Evolutionary conservation across 2,888 invertebrate genomes (phyloP).

Genomic region (Chalcis sispes): DNA sequence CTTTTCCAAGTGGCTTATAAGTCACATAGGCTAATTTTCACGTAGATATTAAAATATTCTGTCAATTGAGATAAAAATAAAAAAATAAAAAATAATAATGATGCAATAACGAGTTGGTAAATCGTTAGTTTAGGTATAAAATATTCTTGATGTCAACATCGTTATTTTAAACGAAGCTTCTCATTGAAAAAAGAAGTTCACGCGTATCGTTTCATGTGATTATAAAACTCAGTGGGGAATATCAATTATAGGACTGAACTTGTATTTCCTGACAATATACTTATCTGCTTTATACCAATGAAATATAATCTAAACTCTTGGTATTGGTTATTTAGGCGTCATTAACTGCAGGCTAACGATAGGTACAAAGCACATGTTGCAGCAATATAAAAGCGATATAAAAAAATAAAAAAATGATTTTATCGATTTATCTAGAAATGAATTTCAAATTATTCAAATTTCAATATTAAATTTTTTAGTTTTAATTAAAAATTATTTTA

Average conservation of each 20-base stretch:
- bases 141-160: conserved; percentile 36
- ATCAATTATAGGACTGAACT: conserved; percentile 44
- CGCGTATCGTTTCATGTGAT: neutral
- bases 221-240: conserved; percentile 24
- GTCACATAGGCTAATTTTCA: conserved; percentile 32
- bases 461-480: neutral
- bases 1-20: conserved; percentile 14
- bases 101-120: conserved; percentile 38
- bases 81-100: conserved; percentile 3
- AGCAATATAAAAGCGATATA: conserved; percentile 40
- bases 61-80: conserved; percentile 41
- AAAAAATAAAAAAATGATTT: conserved; percentile 1
- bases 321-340: conserved; percentile 30
- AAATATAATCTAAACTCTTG: conserved; percentile 43
- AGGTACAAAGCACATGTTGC: conserved; percentile 47
- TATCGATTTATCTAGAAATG: neutral
- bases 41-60: conserved; percentile 40
- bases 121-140: conserved; percentile 32
- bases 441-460: conserved; percentile 24
- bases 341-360: conserved; percentile 26
- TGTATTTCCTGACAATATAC: conserved; percentile 30
- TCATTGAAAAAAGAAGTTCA: neutral
- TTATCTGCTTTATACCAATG: conserved; percentile 45
- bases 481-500: conserved; percentile 8
- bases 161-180: conserved; percentile 32